phyloP scores from a whole-genome alignment of 2,888 invertebrate species.

The Lasioglossum pauxillum region DNA sequence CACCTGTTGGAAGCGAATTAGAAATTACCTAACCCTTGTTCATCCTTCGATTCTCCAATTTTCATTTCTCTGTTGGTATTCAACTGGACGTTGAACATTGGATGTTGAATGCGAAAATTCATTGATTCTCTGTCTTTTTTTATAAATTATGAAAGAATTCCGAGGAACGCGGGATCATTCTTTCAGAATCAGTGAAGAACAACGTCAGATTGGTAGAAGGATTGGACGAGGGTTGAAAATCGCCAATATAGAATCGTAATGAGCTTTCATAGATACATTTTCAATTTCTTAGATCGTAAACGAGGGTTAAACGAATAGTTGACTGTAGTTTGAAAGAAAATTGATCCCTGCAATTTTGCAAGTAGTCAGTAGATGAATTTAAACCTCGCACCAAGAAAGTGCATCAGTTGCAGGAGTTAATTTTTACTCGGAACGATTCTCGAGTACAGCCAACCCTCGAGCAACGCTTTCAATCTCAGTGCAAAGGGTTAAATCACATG shows the following conservation, averaged over 20 bases:
- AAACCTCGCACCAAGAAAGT: not conserved
- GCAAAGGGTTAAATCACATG: too few species aligned
- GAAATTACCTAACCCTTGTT: not conserved
- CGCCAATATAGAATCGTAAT: not conserved
- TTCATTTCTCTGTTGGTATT: not conserved
- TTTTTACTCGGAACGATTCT: not conserved
- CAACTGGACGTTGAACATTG: not conserved
- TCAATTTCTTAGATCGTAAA: not conserved
- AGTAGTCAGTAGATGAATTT: not conserved
- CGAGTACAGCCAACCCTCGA: not conserved
- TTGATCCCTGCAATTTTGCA: not conserved
- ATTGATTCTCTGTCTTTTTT: not conserved
- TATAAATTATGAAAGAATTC: not conserved
- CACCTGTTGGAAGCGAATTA: not conserved
- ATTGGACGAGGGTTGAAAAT: not conserved
- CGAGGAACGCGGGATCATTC: not conserved
- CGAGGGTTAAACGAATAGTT: not conserved
- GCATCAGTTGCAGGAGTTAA: not conserved
- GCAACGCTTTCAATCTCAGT: too few species aligned
- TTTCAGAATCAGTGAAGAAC: not conserved
- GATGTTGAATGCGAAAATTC: not conserved
- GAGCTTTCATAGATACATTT: not conserved
- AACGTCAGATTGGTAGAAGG: not conserved
- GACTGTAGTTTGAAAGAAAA: not conserved
- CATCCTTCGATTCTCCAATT: not conserved